phyloP scores from a whole-genome alignment of 2,888 invertebrate genomes.

The Synanthedon vespiformis region DNA sequence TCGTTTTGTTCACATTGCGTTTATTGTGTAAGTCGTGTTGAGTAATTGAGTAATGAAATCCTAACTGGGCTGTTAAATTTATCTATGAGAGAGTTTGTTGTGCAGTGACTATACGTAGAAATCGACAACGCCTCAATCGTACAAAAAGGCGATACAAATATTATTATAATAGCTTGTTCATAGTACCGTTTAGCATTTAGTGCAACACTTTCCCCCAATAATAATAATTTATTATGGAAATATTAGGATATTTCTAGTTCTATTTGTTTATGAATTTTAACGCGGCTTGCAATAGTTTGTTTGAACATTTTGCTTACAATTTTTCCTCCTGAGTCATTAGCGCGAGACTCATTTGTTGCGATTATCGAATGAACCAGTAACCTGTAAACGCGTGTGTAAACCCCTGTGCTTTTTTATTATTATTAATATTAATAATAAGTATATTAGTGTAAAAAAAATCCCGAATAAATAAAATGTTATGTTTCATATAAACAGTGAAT shows the following conservation, averaged over 20 bases:
- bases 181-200: too few relatives aligned
- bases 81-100: too few relatives aligned
- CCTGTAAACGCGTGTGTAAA: background rate
- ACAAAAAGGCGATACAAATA: too few relatives aligned
- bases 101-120: too few relatives aligned
- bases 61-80: too few relatives aligned
- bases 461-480: background rate
- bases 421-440: background rate
- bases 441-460: too few relatives aligned
- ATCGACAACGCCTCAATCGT: too few relatives aligned
- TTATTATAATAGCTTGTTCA: too few relatives aligned
- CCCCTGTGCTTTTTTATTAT: background rate
- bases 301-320: conserved; percentile 37
- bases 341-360: background rate
- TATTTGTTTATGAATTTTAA: conserved; percentile 26
- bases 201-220: background rate
- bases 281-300: conserved; percentile 30
- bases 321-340: conserved; percentile 58
- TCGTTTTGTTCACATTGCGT: too few relatives aligned
- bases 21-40: too few relatives aligned
- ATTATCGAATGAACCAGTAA: background rate
- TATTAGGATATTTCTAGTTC: background rate
- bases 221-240: background rate
- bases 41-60: too few relatives aligned
- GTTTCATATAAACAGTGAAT: background rate